phyloP scores from a whole-genome alignment of 1,140 invertebrate genomes.

The Bombus turneri region DNA sequence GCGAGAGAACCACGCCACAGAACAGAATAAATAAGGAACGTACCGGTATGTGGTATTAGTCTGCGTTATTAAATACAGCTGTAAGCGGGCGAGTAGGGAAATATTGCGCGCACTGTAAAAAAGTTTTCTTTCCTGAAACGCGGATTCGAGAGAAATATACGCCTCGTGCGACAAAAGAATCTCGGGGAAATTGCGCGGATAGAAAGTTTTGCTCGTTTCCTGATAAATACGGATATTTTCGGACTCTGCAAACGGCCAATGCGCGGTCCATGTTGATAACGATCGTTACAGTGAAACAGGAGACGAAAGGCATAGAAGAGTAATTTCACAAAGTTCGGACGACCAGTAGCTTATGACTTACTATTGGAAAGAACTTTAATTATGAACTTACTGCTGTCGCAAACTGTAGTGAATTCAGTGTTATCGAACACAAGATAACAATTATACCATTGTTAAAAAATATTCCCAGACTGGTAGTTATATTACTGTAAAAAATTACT shows the following conservation, averaged over 20 bases:
- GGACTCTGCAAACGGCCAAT: background rate
- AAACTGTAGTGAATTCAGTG: too few species aligned
- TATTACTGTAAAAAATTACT: too few species aligned
- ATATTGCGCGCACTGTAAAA: background rate
- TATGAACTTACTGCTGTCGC: too few species aligned
- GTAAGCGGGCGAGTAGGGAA: background rate
- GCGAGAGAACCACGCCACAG: background rate
- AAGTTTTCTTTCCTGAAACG: background rate
- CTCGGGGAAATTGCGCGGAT: background rate
- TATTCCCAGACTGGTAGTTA: too few species aligned
- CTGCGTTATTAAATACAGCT: constrained; percentile 36
- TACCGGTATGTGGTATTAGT: constrained; percentile 7
- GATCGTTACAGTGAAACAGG: background rate
- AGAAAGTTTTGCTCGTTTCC: constrained; percentile 18
- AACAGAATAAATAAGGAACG: constrained; percentile 31
- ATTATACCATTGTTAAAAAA: too few species aligned
- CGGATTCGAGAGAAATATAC: background rate
- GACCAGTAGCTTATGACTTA: background rate
- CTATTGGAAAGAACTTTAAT: too few species aligned
- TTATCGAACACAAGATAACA: too few species aligned
- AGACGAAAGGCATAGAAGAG: background rate
- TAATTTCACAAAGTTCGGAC: background rate
- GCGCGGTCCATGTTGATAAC: background rate
- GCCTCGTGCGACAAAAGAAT: background rate
- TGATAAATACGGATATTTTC: constrained; percentile 21